A percentile compares a stretch with the other conserved stretches of the same genome.
phyloP scores from a whole-genome alignment of 1,140 invertebrate species.

The Micrasema longulum region DNA sequence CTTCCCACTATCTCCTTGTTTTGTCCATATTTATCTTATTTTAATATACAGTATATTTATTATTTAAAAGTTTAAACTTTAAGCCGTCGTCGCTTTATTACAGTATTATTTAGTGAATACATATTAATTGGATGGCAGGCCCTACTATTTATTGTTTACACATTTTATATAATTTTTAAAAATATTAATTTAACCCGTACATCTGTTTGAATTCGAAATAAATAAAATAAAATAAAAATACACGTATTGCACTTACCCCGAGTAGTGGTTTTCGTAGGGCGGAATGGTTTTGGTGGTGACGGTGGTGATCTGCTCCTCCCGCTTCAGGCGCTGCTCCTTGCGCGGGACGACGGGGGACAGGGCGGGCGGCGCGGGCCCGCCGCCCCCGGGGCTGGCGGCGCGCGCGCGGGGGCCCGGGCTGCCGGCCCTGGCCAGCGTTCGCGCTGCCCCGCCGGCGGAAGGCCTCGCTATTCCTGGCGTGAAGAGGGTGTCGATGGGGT shows the following conservation, averaged over 20 bases:
- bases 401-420: constrained; percentile 45
- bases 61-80: too few relatives aligned
- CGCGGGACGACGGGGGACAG: constrained; percentile 60
- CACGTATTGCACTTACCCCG: constrained; percentile 45
- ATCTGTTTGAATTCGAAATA: too few relatives aligned
- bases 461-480: constrained; percentile 47
- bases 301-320: constrained; percentile 62
- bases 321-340: constrained; percentile 61
- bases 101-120: too few relatives aligned
- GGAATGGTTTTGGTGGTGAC: constrained; percentile 57
- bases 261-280: constrained; percentile 24
- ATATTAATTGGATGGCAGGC: too few relatives aligned
- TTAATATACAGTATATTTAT: too few relatives aligned
- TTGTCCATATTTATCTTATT: too few relatives aligned
- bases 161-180: too few relatives aligned
- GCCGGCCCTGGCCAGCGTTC: constrained; percentile 48
- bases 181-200: neutral
- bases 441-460: constrained; percentile 41
- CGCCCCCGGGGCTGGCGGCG: constrained; percentile 57
- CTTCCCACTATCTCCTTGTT: too few relatives aligned
- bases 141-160: too few relatives aligned
- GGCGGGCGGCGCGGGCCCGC: constrained; percentile 51
- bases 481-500: constrained; percentile 58
- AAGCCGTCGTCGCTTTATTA: too few relatives aligned
- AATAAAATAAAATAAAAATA: neutral